Evolutionary conservation across 2,888 invertebrate genomes (phyloP), one percentile per base, ranked within the genome.

Genomic region (Papilio elwesi): DNA sequence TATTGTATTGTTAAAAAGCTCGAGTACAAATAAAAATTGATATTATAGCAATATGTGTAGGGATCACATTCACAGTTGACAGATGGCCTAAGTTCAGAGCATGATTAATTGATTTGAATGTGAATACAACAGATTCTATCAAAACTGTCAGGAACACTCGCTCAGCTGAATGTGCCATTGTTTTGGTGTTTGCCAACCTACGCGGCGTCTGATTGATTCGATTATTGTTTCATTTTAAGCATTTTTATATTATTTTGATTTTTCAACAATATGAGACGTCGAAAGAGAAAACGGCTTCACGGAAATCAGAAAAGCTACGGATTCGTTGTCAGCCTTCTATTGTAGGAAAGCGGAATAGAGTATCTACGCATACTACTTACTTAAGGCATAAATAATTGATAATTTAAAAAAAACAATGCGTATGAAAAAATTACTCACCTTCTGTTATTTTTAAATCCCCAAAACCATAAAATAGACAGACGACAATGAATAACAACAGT

Each of bases 91-190:
- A 68, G 36, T 55, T 16, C 9, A 48, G 47, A 47, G 57, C 26
- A 68, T 57, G 68, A 68, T 68, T 68, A 68, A 68, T 68, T 57
- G 68, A 68, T 68, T 68, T 11, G 13, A 55, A 53, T 68, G 57
- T 57, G 68, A 57, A 57, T 68, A 57, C 48, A 68, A 68, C 55
- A 68, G 68, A 57, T 68, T 48, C 68, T 48, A 68, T 57, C 68
- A 68, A 68, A 68, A 68, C 57, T 57, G 68, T 68, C 68, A 68
- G 10, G 55, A 26, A 68, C 68, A 68, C 57, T 68, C 68, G 48
- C 36, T 26, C 47, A 26, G 49, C 12, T 36, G 47, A 57, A 13
- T 57, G 48, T 68, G n/a, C 47, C n/a, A 68, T 68, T 68, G 68
- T 67, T 67, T 55, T 55, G 55, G 15, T 67, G 47, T 57, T 55